These are phyloP conservation scores for Diarsia dahlii DNA, from an alignment of 2,888 invertebrate species.

Conservation along the genomic window DNA sequence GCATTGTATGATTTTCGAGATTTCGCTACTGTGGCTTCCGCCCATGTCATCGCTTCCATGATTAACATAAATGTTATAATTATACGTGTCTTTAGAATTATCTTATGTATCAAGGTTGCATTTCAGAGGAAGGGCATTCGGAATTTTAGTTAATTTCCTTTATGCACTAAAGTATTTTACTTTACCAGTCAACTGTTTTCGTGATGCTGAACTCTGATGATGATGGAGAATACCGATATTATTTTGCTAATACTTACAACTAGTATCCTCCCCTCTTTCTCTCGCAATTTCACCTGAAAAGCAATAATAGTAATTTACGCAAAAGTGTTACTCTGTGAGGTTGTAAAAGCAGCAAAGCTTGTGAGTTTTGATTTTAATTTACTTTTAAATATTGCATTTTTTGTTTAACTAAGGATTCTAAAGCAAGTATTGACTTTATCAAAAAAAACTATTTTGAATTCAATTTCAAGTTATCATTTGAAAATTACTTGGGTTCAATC, in stretches of 20 bases:
- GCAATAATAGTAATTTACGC: conserved; percentile 67
- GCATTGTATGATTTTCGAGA: neutral
- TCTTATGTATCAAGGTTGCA: neutral
- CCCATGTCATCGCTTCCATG: neutral
- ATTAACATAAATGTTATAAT: neutral
- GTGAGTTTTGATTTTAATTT: conserved; percentile 38
- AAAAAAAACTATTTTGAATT: neutral
- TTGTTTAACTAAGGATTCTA: conserved; percentile 15
- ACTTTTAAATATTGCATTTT: conserved; percentile 16
- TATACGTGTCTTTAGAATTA: neutral
- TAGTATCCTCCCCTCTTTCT: conserved; percentile 94
- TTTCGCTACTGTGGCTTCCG: neutral
- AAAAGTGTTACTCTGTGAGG: conserved; percentile 36
- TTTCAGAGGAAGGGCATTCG: neutral
- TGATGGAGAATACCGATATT: neutral
- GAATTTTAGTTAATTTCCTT: neutral
- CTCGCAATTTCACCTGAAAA: conserved; percentile 94
- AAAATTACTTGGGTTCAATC: conserved; percentile 21
- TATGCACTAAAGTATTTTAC: neutral
- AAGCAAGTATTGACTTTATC: conserved; percentile 13
- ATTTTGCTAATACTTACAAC: conserved; percentile 91
- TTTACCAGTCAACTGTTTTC: neutral
- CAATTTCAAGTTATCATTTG: neutral
- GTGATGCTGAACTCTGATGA: conserved; percentile 9
- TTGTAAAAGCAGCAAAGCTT: conserved; percentile 46